Base-by-base conservation (phyloP, 2,797 vertebrate species). In the Poeciliopsis paucimaculata region DNA sequence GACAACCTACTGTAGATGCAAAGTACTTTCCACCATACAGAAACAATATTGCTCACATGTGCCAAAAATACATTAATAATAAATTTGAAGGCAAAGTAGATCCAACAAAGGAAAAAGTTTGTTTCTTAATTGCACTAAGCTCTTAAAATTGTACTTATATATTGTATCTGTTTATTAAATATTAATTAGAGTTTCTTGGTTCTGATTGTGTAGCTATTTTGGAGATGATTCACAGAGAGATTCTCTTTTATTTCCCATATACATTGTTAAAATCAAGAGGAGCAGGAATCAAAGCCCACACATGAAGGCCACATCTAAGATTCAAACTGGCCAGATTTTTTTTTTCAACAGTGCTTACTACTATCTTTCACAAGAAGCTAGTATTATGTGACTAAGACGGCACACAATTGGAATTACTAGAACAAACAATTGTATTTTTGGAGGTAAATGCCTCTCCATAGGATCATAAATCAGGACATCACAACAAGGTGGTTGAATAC, bases 11-110 rank as follows among this genome's bases (percentile, higher is more conserved):
- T 26, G 51, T 49, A 79, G 64, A 82, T 73, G 62, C 45, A 28
- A 77, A 31, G 41, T 71, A 46, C 73, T 70, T 76, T 72, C 13
- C 72, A 79, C 60, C 34, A 79, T 74, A 74, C 47, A 62, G 31
- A 84, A 16, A 28, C 4, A 60, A 60, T 60, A 15, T 60, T 5
- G 13, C 55, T 53, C 72, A 80, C 68, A 78, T 36, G 49, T 47
- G 43, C 28, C 80, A 80, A 73, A 34, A 79, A 26, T 55, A 36
- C 72, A 83, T 84, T 68, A 82, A 85, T 87, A 84, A 83, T 79
- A 77, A 71, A 86, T 84, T 84, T 86, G 43, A 86, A 82, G 87
- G 81, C 43, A 83, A 73, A 82, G 80, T 45, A 79, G 80, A 79
- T 87, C 83, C 78, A 86, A 84, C 78, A 43, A 85, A 77, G 75